A percentile compares a stretch with the other conserved stretches of the same genome.
These are phyloP conservation scores for Parasteatoda tepidariorum DNA, from an alignment of 1,140 invertebrate species.

Conservation along the genomic window DNA sequence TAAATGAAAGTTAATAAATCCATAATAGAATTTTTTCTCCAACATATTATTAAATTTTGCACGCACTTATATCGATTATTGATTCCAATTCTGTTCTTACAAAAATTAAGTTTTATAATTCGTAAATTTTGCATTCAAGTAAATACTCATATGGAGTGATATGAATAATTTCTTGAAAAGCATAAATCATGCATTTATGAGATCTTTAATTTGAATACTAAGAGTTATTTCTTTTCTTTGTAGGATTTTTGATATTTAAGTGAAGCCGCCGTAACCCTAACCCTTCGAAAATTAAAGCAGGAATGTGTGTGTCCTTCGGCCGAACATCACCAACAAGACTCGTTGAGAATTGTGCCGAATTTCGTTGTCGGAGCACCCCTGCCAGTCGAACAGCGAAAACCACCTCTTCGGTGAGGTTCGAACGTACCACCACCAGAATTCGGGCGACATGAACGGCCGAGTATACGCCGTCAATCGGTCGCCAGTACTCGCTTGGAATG, in stretches of 20 bases:
- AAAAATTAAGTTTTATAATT: no score
- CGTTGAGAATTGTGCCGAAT: not conserved
- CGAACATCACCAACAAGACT: not conserved
- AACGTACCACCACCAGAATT: not conserved
- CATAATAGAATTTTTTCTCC: no score
- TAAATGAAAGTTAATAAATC: no score
- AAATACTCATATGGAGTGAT: no score
- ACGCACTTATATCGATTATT: no score
- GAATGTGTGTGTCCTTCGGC: constrained; percentile 29
- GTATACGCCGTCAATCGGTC: constrained; percentile 51
- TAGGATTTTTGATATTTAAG: not conserved
- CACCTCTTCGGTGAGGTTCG: not conserved
- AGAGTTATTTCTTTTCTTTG: no score
- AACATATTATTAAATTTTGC: no score
- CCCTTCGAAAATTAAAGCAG: not conserved
- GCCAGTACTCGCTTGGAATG: constrained; percentile 42
- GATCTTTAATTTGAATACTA: no score
- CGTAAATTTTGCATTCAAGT: no score
- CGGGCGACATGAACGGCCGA: constrained; percentile 46
- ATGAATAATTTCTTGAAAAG: no score
- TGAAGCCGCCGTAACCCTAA: not conserved
- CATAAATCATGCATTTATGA: no score
- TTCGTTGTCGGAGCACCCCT: not conserved
- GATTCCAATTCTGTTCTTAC: no score
- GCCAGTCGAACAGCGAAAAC: not conserved